These are phyloP conservation scores for Fissipunctia ypsillon DNA, from an alignment of 2,888 invertebrate genomes.

Conservation along the genomic window DNA sequence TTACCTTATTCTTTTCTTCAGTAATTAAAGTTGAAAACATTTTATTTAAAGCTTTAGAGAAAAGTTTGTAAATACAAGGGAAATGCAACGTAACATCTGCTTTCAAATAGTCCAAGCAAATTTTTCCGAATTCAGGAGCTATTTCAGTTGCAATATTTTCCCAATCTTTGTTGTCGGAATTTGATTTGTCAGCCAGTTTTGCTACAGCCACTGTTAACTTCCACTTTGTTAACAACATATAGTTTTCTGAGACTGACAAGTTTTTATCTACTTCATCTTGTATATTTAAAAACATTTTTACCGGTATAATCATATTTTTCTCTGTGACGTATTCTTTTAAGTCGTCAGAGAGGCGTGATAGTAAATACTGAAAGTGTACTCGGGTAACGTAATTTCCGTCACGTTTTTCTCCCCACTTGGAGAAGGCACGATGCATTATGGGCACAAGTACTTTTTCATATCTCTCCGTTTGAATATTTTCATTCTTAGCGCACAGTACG, in stretches of 20 bases:
- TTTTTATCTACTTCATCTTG: slow-evolving; percentile 65
- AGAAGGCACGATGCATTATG: slow-evolving; percentile 70
- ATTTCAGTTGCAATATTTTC: slow-evolving; percentile 62
- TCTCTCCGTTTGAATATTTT: slow-evolving; percentile 72
- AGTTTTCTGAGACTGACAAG: slow-evolving; percentile 75
- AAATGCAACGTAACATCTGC: slow-evolving; percentile 75
- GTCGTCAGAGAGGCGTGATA: slow-evolving; percentile 68
- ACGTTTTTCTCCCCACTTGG: slow-evolving; percentile 68
- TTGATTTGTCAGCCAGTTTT: slow-evolving; percentile 66
- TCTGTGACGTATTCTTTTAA: slow-evolving; percentile 66
- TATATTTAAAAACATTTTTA: slow-evolving; percentile 71
- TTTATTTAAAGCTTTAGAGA: slow-evolving; percentile 67
- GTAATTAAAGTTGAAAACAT: slow-evolving; percentile 52
- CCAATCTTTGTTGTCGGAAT: slow-evolving; percentile 60
- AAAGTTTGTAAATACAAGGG: slow-evolving; percentile 77
- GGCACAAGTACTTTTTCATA: slow-evolving; percentile 74
- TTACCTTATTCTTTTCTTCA: slow-evolving; percentile 42
- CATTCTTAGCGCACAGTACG: slow-evolving; percentile 72
- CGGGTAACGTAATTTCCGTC: slow-evolving; percentile 63
- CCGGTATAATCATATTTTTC: slow-evolving; percentile 69
- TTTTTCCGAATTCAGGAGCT: slow-evolving; percentile 71
- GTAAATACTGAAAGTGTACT: slow-evolving; percentile 64
- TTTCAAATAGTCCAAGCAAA: slow-evolving; percentile 74
- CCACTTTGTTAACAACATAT: slow-evolving; percentile 75
- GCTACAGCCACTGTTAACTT: slow-evolving; percentile 71